Conservation (phyloP, 2,888 invertebrate species). For the Subacronicta megacephala region DNA sequence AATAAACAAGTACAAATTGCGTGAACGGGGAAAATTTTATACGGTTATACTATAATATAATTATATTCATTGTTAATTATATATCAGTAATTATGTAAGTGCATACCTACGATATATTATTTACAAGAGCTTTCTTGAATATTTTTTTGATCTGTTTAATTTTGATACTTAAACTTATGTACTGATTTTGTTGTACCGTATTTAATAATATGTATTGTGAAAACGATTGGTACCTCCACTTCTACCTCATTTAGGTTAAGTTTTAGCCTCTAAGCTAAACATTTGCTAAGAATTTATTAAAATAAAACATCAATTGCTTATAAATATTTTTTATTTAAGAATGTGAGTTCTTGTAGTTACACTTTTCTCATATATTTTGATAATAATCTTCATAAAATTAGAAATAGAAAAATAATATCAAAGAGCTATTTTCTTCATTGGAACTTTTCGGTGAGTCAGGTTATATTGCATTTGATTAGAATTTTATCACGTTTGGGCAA, state of each 20-base stretch:
- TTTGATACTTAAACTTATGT: no score
- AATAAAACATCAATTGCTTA: constrained; percentile 83
- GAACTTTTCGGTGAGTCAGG: constrained; percentile 83
- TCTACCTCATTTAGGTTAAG: constrained; percentile 50
- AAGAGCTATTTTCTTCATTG: constrained; percentile 84
- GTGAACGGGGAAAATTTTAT: constrained; percentile 28
- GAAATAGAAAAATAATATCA: constrained; percentile 90
- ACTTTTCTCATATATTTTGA: constrained; percentile 84
- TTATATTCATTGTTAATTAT: not conserved
- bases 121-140: not conserved
- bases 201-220: constrained; percentile 15
- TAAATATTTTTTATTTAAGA: constrained; percentile 87
- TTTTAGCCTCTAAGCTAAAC: constrained; percentile 26
- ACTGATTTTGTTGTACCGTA: not conserved
- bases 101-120: not conserved
- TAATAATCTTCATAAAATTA: constrained; percentile 88
- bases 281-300: constrained; percentile 40
- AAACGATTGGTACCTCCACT: not conserved
- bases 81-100: no score
- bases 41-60: not conserved
- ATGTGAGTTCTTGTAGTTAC: constrained; percentile 86
- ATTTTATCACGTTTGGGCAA: constrained; percentile 63
- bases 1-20: constrained; percentile 37
- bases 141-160: constrained; percentile 24
- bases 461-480: constrained; percentile 63